Evolutionary conservation across 2,888 invertebrate species (phyloP), one percentile per base, ranked within the genome.

Genomic region (Papilio elwesi): DNA sequence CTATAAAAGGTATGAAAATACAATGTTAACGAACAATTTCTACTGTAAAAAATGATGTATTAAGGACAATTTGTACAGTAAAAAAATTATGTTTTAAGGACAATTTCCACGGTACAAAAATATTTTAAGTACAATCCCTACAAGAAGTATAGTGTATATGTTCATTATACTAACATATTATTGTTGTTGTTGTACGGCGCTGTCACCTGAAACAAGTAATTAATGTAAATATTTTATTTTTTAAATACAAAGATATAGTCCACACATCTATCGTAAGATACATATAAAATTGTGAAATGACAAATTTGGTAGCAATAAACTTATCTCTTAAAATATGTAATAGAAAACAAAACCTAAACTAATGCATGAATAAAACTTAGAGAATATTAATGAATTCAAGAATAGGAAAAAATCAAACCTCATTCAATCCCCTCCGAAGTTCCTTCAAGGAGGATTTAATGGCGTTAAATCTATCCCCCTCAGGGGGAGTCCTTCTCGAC

Each of bases 361-460:
- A 43, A 43, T 9, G 0, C 6, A 9, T 43, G 7, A 43, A 43
- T 43, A 43, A 43, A 43, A 9, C 4, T 43, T 9, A n/a, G n/a
- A n/a, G n/a, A n/a, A n/a, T n/a, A 36, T 57, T 6, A 13, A 57
- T 36, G 1, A 13, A 36, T 11, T 12, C 13, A 7, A 36, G 8
- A n/a, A 9, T 38, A 43, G 6, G 3, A 55, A 55, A 55, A 38
- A 59, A 38, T 9, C 57, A n/a, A 8, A 72, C 93, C 90, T 93
- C 91, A 76, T 92, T 93, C 53, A 94, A 79, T 0, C 89, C 93
- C 11, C 92, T 80, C 51, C 93, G 77, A 8, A 94, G 79, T 74
- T 90, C 90, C 74, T 85, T 79, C 49, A 94, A 79, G 15, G 91
- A 90, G 13, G 88, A 85, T 81, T 91, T 93, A 78, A 94, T 94